Conservation (phyloP, 2,113 vertebrate genomes). For the Symphodus melops region DNA sequence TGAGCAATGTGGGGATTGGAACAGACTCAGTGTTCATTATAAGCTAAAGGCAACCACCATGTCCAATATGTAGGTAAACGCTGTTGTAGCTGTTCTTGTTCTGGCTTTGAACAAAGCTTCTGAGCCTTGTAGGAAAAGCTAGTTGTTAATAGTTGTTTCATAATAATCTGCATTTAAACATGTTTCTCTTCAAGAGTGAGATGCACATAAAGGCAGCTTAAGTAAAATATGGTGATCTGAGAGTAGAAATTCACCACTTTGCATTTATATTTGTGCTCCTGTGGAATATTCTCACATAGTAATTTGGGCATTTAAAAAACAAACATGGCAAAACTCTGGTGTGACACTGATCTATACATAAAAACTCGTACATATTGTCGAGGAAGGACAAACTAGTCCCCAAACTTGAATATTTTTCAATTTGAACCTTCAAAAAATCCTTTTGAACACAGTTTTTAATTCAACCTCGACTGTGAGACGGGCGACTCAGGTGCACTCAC, state of each 20-base stretch:
- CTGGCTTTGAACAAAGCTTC: background rate
- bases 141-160: too few species aligned
- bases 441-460: constrained; percentile 19
- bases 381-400: background rate
- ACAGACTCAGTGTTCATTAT: constrained; percentile 9
- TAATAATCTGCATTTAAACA: background rate
- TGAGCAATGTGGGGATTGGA: constrained; percentile 17
- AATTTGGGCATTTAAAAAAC: constrained; percentile 2
- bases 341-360: constrained; percentile 10
- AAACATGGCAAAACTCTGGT: background rate
- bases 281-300: background rate
- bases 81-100: background rate
- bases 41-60: background rate
- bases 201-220: background rate
- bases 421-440: constrained; percentile 1
- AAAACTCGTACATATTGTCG: background rate
- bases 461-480: background rate
- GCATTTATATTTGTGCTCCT: background rate
- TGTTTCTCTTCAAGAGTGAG: too few species aligned
- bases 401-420: background rate
- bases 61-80: background rate
- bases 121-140: background rate
- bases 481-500: constrained; percentile 9
- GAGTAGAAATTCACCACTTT: background rate
- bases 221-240: background rate